phyloP scores from a whole-genome alignment of 2,888 invertebrate genomes.

The Drymonia ruficornis region DNA sequence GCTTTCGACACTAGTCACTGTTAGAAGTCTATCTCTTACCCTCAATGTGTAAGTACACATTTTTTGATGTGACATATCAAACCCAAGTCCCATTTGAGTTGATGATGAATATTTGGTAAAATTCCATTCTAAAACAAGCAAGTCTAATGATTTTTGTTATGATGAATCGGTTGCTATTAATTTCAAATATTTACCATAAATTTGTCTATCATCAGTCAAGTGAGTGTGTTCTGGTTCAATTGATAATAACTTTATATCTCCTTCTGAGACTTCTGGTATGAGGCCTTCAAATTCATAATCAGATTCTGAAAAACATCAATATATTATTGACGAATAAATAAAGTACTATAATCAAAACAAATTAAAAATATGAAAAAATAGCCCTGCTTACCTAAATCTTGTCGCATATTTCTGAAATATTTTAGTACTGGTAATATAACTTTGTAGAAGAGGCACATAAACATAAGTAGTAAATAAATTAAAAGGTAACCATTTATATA shows the following conservation, averaged over 20 bases:
- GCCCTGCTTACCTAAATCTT: conserved; percentile 64
- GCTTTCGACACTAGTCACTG: no score
- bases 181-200: conserved; percentile 55
- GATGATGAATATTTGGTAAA: no score
- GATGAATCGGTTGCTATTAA: no score
- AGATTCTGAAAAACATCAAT: conserved; percentile 62
- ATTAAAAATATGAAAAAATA: neutral
- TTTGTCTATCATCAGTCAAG: conserved; percentile 66
- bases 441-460: conserved; percentile 60
- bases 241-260: conserved; percentile 67
- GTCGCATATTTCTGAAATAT: conserved; percentile 61
- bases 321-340: neutral
- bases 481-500: conserved; percentile 69
- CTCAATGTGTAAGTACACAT: no score
- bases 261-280: conserved; percentile 71
- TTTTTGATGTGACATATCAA: no score
- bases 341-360: neutral
- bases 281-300: conserved; percentile 74
- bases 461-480: conserved; percentile 60
- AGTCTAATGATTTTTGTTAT: no score
- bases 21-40: no score
- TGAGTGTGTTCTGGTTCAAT: conserved; percentile 67
- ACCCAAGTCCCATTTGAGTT: no score
- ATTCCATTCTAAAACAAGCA: no score
- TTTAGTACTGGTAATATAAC: conserved; percentile 57